Conservation (phyloP, 2,888 invertebrate species). For the Macaria liturata region DNA sequence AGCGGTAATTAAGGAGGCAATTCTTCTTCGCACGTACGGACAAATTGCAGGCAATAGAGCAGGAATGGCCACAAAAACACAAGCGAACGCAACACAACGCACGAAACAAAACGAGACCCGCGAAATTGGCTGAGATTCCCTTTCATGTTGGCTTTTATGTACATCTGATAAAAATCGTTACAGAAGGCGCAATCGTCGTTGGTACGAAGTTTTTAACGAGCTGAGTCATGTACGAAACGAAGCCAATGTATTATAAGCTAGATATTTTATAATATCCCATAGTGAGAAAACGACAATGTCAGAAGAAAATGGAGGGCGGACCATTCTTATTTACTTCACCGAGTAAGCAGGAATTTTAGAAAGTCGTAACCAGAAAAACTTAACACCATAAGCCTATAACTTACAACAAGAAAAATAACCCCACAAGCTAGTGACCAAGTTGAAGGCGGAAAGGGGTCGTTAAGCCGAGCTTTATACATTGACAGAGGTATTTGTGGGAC, state of each 20-base stretch:
- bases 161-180: neutral
- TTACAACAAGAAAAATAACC: constrained; percentile 30
- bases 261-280: too few species aligned
- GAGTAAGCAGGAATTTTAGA: constrained; percentile 14
- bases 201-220: too few species aligned
- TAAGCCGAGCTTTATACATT: constrained; percentile 54
- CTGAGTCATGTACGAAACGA: too few species aligned
- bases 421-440: constrained; percentile 33
- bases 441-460: constrained; percentile 51
- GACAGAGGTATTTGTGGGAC: constrained; percentile 48
- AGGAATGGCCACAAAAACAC: constrained; percentile 39
- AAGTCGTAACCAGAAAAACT: constrained; percentile 28
- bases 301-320: too few species aligned
- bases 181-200: too few species aligned
- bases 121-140: constrained; percentile 6
- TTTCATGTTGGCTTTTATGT: constrained; percentile 7
- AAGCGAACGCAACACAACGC: constrained; percentile 13
- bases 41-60: constrained; percentile 68
- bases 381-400: constrained; percentile 19
- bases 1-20: constrained; percentile 68
- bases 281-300: too few species aligned
- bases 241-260: too few species aligned
- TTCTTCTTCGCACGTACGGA: constrained; percentile 74
- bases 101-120: constrained; percentile 22
- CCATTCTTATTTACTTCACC: too few species aligned